Evolutionary conservation across 92 coral and sea anemone genomes (phyloP), one percentile per base, ranked within the genome.

Genomic region (Umimayanthus chanpuru): DNA sequence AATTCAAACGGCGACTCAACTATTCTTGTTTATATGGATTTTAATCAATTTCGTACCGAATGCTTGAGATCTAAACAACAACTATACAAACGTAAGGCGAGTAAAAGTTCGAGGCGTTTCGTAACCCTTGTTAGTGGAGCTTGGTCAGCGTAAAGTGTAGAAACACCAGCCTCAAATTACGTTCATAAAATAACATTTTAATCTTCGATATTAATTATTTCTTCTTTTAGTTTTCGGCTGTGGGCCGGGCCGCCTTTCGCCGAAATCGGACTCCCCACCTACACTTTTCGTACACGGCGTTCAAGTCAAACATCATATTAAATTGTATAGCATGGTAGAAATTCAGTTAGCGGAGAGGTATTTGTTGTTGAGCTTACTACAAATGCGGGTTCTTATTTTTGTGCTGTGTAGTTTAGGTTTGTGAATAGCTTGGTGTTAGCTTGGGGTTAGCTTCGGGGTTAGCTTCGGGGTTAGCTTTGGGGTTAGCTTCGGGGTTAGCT

Each of bases 41-140:
- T 70, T 70, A 23, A 23, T 3, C 36, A 70, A 70, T 28, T 70
- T 70, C 36, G 76, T 70, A 70, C 76, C 36, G 76, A 70, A 70
- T 70, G 76, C 36, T 70, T 70, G 76, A 70, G 76, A 70, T 70
- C 76, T 70, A 70, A 70, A 70, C 76, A 70, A 70, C 76, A 70
- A 70, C 76, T 23, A 23, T 70, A 28, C 32, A 23, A 70, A 70
- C 36, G 76, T 70, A 70, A 70, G 76, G 76, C 29, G 76, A 70
- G 76, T 23, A 70, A 70, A 70, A 70, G 76, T 28, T 70, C 76
- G 36, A 28, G 76, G 36, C 76, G 36, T 70, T 61, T 61, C 68
- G 68, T 61, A 70, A 70, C 76, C 76, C 76, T 70, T 28, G 36
- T 70, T 70, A 70, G 76, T 70, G 76, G 32, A 70, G 76, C 36